Evolutionary conservation across 2,797 vertebrate genomes (phyloP).

Genomic region (Hypotaenidia okinawae): DNA sequence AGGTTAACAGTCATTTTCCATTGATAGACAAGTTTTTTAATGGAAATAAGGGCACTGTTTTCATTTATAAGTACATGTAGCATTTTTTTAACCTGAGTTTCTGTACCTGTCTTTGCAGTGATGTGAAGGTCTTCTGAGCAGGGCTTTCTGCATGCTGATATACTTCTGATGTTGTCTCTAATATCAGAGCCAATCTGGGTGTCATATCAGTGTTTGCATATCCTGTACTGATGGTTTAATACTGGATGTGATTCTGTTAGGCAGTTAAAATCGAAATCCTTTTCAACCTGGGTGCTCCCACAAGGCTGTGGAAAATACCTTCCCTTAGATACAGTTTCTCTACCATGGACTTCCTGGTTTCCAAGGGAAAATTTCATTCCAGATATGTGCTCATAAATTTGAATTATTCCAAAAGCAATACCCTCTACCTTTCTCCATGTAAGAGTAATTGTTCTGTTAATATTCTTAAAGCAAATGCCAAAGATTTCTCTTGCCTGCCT

Average conservation of each 20-base stretch:
- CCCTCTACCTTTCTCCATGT: neutral
- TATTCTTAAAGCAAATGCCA: conserved; percentile 32
- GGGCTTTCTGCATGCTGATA: neutral
- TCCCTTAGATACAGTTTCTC: neutral
- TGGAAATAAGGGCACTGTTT: neutral
- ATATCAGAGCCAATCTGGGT: conserved; percentile 12
- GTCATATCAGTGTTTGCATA: neutral
- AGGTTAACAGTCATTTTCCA: neutral
- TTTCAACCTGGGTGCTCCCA: neutral
- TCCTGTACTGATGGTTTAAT: neutral
- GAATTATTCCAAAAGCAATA: conserved; percentile 7
- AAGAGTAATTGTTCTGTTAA: conserved; percentile 23
- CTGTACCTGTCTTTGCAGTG: neutral
- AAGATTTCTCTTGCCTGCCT: conserved; percentile 7
- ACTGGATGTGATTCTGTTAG: neutral
- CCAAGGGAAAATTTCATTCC: neutral
- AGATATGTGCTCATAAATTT: neutral
- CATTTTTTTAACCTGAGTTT: neutral
- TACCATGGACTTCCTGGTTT: neutral
- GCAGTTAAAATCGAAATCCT: neutral
- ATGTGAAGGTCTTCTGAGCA: neutral
- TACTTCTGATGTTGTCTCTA: conserved; percentile 13
- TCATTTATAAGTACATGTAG: neutral
- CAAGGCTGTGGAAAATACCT: neutral
- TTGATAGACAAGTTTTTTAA: neutral